Base-by-base conservation (phyloP, 1,140 invertebrate species). In the Euwallacea fornicatus region DNA sequence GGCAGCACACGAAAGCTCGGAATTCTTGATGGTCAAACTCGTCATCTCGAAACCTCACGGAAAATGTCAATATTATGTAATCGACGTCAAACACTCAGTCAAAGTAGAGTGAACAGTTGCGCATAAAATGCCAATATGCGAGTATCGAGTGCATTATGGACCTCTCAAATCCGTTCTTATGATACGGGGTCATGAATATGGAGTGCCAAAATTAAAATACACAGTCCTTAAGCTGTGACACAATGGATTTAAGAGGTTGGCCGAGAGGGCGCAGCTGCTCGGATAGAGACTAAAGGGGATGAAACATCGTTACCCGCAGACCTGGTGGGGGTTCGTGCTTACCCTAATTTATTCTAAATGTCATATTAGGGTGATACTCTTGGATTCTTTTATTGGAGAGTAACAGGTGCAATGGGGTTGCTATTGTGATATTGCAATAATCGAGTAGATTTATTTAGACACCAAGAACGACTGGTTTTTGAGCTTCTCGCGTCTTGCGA, bases 151-250 rank as follows among this genome's bases (percentile, higher is more conserved):
- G 73, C 65, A 72, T 75, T 76, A 77, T 74, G 64, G 68, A 54
- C 59, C 75, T 73, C 75, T 79, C 73, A 76, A 76, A 78, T 78
- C 76, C 76, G 73, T 75, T 73, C 75, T 78, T 76, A 79, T 79
- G 77, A 79, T 78, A 77, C 76, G 74, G 77, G 77, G 77, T 77
- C 76, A 79, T 79, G 77, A 79, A 79, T 79, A 78, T 79, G 66
- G 74, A 78, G 78, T 79, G 78, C 76, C 72, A 78, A 79, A 79
- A 79, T 79, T 79, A 78, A 78, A 79, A 79, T 77, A 78, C 75
- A 75, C 73, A 73, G 72, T 69, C 67, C 75, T 76, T 79, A 75
- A 77, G 74, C 74, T 62, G 54, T 21, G 21, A 44, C 67, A 78
- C 74, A 79, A 79, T 73, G 68, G 76, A 42, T 33, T 76, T 68